A percentile compares a stretch with the other conserved stretches of the same genome.
Conservation (phyloP, 2,888 invertebrate species). For the Seira musarum region DNA sequence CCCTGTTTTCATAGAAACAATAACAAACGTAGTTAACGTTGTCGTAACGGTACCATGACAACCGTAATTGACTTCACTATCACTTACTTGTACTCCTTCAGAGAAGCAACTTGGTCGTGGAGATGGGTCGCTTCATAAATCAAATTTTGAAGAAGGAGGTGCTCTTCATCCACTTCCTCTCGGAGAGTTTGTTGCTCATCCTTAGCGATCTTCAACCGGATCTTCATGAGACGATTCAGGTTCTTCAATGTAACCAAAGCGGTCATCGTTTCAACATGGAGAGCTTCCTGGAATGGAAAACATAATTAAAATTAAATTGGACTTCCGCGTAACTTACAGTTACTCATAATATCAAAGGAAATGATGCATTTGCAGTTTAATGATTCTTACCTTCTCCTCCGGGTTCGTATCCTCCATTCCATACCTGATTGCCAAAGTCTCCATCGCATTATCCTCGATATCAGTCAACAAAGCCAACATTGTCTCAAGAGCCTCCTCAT, state of each 20-base stretch:
- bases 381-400: conserved; percentile 46
- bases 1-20: conserved; percentile 74
- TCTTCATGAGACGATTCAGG: conserved; percentile 64
- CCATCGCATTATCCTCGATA: conserved; percentile 46
- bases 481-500: conserved; percentile 14
- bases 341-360: not conserved
- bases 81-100: conserved; percentile 88
- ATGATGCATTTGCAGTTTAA: not conserved
- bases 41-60: not conserved
- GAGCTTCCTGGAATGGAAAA: conserved; percentile 42
- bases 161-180: conserved; percentile 90
- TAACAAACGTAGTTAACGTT: conserved; percentile 5
- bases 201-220: conserved; percentile 64
- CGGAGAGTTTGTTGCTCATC: conserved; percentile 59
- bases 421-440: conserved; percentile 46
- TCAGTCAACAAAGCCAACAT: conserved; percentile 18
- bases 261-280: conserved; percentile 58
- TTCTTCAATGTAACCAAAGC: conserved; percentile 54
- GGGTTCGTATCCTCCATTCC: conserved; percentile 11
- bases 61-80: not conserved
- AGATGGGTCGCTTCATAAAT: conserved; percentile 95
- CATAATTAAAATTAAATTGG: not conserved
- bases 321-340: too few species aligned
- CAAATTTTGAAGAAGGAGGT: conserved; percentile 92
- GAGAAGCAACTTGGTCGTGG: conserved; percentile 94